Conservation (phyloP, 2,113 vertebrate species). For the Bubo bubo region DNA sequence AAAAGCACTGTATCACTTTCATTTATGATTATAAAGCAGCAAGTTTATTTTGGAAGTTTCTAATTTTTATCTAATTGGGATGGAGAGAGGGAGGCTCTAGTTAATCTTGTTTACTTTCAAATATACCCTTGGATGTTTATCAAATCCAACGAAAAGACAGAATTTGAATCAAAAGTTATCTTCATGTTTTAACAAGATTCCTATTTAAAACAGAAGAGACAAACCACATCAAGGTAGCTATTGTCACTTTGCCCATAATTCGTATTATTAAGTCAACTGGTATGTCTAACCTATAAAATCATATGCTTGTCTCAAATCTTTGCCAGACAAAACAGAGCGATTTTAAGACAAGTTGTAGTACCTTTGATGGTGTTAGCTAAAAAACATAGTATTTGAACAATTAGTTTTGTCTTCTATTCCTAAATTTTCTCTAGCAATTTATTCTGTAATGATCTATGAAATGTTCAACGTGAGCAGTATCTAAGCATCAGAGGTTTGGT, state of each 20-base stretch:
- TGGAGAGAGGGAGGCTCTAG: not conserved
- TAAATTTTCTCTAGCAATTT: not conserved
- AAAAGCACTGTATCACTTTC: not conserved
- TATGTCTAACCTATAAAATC: not conserved
- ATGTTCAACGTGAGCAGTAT: not conserved
- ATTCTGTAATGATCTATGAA: not conserved
- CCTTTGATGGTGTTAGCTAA: not conserved
- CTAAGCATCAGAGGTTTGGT: not conserved
- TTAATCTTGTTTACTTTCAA: not conserved
- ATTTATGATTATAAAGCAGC: not conserved
- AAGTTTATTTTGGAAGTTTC: not conserved
- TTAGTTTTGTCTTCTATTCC: not conserved
- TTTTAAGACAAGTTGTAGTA: not conserved
- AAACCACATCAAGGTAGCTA: not conserved
- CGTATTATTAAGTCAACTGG: accelerated
- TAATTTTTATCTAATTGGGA: not conserved
- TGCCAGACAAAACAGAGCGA: not conserved
- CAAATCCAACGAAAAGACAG: not conserved
- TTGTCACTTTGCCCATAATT: not conserved
- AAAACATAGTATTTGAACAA: not conserved
- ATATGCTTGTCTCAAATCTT: not conserved
- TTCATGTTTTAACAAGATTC: not conserved
- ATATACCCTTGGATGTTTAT: not conserved
- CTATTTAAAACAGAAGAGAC: not conserved
- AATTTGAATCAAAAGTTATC: not conserved